These are phyloP conservation scores for Diceros bicornis DNA, from an alignment of 2,797 vertebrate species.

Conservation along the genomic window DNA sequence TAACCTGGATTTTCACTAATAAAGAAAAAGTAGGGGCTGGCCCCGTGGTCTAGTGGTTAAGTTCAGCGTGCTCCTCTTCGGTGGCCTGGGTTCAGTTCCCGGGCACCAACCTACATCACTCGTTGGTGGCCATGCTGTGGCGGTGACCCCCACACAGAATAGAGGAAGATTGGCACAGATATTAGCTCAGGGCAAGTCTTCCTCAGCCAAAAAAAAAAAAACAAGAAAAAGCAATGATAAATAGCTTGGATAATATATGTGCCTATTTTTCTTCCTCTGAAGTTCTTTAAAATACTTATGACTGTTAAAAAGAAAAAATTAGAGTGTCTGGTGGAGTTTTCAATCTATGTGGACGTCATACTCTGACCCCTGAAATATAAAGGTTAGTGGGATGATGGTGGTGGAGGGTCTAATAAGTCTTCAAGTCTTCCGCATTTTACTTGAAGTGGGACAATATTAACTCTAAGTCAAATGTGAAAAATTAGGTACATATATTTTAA, in stretches of 20 bases:
- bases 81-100: too few relatives aligned
- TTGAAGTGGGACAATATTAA: background rate
- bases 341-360: background rate
- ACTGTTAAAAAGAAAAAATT: background rate
- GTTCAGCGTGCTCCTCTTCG: too few relatives aligned
- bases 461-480: background rate
- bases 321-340: background rate
- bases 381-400: too few relatives aligned
- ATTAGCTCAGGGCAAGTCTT: too few relatives aligned
- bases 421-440: background rate
- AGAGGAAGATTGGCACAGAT: too few relatives aligned
- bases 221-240: background rate
- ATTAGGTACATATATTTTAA: background rate
- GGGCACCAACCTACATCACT: too few relatives aligned
- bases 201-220: too few relatives aligned
- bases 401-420: accelerated
- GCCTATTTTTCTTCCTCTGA: background rate
- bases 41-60: too few relatives aligned
- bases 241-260: background rate
- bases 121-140: too few relatives aligned
- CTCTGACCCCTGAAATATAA: background rate
- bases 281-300: background rate
- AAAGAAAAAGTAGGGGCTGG: too few relatives aligned
- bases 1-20: background rate
- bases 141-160: too few relatives aligned